Evolutionary conservation across 2,797 vertebrate genomes (phyloP).

Genomic region (Enoplosus armatus): DNA sequence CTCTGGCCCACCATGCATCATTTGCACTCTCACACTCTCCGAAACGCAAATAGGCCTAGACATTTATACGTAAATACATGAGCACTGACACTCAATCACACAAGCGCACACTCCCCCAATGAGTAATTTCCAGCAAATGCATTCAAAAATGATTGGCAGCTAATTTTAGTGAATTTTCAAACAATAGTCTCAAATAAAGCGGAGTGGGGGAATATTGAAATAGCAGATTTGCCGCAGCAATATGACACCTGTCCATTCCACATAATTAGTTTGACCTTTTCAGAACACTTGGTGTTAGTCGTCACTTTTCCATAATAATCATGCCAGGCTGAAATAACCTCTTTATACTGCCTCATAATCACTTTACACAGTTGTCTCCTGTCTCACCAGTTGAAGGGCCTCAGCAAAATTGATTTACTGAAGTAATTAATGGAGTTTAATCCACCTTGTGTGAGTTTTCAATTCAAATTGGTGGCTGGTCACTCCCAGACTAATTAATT

Average conservation of each 20-base stretch:
- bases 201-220: constrained; percentile 62
- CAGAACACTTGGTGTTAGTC: constrained; percentile 67
- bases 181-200: constrained; percentile 60
- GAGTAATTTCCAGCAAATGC: constrained; percentile 52
- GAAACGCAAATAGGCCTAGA: constrained; percentile 39
- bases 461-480: constrained; percentile 65
- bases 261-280: constrained; percentile 86
- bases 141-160: constrained; percentile 76
- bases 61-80: constrained; percentile 46
- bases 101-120: neutral
- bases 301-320: constrained; percentile 75
- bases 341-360: constrained; percentile 73
- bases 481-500: constrained; percentile 70
- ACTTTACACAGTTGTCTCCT: constrained; percentile 76
- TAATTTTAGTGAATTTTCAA: constrained; percentile 68
- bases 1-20: constrained; percentile 25
- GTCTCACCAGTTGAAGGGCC: constrained; percentile 58
- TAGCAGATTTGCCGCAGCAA: constrained; percentile 53
- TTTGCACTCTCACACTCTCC: constrained; percentile 35
- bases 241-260: constrained; percentile 80
- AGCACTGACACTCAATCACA: constrained; percentile 34
- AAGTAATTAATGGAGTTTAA: constrained; percentile 80
- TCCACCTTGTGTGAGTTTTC: constrained; percentile 71
- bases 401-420: constrained; percentile 76
- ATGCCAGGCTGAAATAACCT: constrained; percentile 69